Evolutionary conservation across 2,888 invertebrate species (phyloP).

Genomic region (Vesta saturnalis): DNA sequence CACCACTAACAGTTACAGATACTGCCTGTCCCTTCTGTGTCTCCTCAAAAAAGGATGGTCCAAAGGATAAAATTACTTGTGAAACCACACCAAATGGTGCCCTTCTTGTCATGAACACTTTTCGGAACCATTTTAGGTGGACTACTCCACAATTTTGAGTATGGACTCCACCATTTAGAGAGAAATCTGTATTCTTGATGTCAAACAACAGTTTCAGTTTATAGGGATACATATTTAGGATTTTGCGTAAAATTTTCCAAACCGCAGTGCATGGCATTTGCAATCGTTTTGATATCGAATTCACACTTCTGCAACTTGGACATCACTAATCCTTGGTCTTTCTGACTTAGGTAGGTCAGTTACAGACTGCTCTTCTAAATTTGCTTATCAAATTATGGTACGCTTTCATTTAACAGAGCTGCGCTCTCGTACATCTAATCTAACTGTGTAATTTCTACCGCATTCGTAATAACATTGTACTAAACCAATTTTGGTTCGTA

Average conservation of each 20-base stretch:
- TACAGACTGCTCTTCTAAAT: not conserved
- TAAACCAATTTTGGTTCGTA: too few relatives aligned
- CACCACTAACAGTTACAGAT: conserved; percentile 30
- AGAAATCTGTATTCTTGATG: not conserved
- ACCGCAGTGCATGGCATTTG: too few relatives aligned
- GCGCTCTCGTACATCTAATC: not conserved
- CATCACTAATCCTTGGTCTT: too few relatives aligned
- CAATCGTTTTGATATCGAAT: too few relatives aligned
- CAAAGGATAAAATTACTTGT: conserved; percentile 33
- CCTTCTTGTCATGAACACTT: not conserved
- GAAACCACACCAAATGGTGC: not conserved
- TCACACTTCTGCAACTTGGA: not conserved
- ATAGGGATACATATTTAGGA: too few relatives aligned
- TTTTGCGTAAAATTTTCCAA: too few relatives aligned
- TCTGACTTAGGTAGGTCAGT: too few relatives aligned
- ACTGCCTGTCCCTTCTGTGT: conserved; percentile 26
- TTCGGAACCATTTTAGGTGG: not conserved
- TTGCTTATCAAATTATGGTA: not conserved
- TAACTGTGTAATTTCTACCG: not conserved
- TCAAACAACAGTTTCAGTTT: not conserved
- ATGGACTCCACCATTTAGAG: not conserved
- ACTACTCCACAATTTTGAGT: not conserved
- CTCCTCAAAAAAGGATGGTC: conserved; percentile 26
- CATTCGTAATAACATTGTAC: not conserved
- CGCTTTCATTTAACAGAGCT: not conserved